Evolutionary conservation across 2,797 vertebrate species (phyloP), one percentile per base, ranked within the genome.

Genomic region (Tympanoctomys barrerae): DNA sequence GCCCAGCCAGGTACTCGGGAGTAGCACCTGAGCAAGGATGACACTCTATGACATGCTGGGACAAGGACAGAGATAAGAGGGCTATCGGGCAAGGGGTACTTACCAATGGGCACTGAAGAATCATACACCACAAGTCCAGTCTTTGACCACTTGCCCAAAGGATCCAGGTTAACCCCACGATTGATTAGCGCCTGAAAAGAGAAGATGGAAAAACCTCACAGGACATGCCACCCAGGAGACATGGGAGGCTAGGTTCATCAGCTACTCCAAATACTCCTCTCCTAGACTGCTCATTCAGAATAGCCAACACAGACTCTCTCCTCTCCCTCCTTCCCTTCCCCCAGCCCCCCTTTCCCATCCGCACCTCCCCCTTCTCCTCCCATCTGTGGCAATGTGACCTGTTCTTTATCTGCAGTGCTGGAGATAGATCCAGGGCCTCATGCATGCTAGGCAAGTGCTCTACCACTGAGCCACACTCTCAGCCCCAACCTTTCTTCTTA

Each of bases 101-200:
- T 93, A 99, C 99, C 99, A 1, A 99, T 98, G 26, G 99, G 99
- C 85, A 99, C 99, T 0, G 99, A 99, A 42, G 99, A 99, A 95
- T 99, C 99, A 92, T 99, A 99, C 89, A 99, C 99, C 87, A 99
- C 99, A 68, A 99, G 98, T 33, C 99, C 99, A 0, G 99, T 99
- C 99, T 99, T 99, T 0, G 99, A 99, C 99, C 99, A 99, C 97
- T 99, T 99, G 66, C 99, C 99, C 97, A 99, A 92, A 5, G 99
- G 99, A 96, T 99, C 99, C 2, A 99, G 98, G 98, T 99, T 99
- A 93, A 99, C 99, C 0, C 99, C 99, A 96, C 99, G 99, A 98
- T 99, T 99, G 97, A 99, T 99, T 31, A 99, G 98, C 77, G 99
- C 99, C 99, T 99, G 81, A 75, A 96, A 79, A 9, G 39, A 77